These are phyloP conservation scores for Omphaloscelis lunosa DNA, from an alignment of 2,888 invertebrate species.

Conservation along the genomic window DNA sequence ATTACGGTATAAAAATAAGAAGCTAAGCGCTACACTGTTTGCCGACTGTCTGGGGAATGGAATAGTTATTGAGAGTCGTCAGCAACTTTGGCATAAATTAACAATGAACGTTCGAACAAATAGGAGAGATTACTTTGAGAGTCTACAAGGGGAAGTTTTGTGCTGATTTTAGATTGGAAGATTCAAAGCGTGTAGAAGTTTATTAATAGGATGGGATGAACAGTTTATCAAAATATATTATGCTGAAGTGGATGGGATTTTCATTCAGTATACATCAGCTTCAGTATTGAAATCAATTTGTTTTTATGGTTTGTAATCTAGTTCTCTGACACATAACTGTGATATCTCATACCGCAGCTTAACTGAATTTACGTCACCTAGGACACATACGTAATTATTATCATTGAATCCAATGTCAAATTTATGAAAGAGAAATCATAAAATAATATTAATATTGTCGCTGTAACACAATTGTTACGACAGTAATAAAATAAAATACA, in stretches of 20 bases:
- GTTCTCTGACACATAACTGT: not conserved
- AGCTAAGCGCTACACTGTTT: conserved; percentile 21
- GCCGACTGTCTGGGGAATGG: conserved; percentile 34
- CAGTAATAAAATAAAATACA: conserved; percentile 58
- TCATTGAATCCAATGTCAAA: conserved; percentile 25
- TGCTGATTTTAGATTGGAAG: conserved; percentile 30
- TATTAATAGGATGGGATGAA: conserved; percentile 20
- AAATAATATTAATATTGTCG: conserved; percentile 47
- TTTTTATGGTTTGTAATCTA: not conserved
- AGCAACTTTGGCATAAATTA: conserved; percentile 55
- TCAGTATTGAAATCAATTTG: too few species aligned
- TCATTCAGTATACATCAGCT: not conserved
- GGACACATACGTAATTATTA: not conserved
- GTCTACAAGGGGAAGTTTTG: conserved; percentile 20
- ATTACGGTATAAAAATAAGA: conserved; percentile 53
- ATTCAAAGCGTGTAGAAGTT: conserved; percentile 14
- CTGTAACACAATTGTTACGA: conserved; percentile 42
- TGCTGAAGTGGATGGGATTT: not conserved
- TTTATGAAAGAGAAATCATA: conserved; percentile 26
- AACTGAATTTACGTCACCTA: not conserved
- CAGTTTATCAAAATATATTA: conserved; percentile 6
- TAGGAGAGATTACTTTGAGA: conserved; percentile 44
- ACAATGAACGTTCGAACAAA: conserved; percentile 47
- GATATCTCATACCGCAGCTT: not conserved
- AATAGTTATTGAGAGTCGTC: conserved; percentile 53